Evolutionary conservation across 1,140 invertebrate species (phyloP).

Genomic region (Zaprionus davidi): DNA sequence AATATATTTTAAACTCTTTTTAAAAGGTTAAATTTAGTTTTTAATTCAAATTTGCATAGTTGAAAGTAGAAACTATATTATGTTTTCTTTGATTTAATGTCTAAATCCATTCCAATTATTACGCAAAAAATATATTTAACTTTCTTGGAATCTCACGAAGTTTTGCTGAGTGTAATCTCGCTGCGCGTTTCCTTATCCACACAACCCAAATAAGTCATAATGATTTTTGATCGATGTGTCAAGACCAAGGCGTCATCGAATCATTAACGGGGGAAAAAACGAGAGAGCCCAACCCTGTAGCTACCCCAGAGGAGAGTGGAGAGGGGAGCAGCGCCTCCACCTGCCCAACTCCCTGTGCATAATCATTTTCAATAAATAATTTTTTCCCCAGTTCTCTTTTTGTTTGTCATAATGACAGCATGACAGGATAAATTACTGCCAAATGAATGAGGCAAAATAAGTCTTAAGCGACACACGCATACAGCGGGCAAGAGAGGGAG

Average conservation of each 20-base stretch:
- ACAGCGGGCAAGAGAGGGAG: constrained; percentile 9
- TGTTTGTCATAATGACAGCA: constrained; percentile 83
- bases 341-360: constrained; percentile 56
- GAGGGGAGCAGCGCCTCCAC: neutral
- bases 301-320: constrained; percentile 3
- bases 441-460: constrained; percentile 83
- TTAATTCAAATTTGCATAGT: too few species aligned
- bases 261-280: constrained; percentile 68
- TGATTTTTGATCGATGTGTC: constrained; percentile 81
- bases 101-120: too few species aligned
- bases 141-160: neutral
- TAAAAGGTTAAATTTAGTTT: too few species aligned
- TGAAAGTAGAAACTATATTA: too few species aligned
- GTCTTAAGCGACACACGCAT: constrained; percentile 71
- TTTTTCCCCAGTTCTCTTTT: constrained; percentile 60
- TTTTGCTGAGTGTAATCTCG: constrained; percentile 29
- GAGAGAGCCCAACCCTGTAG: constrained; percentile 30
- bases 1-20: too few species aligned
- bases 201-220: constrained; percentile 71
- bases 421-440: constrained; percentile 84
- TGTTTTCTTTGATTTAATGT: too few species aligned
- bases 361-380: constrained; percentile 82
- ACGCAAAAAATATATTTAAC: neutral
- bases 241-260: constrained; percentile 71
- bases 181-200: constrained; percentile 5